phyloP scores from a whole-genome alignment of 2,888 invertebrate genomes.

The Campoplex nolae region DNA sequence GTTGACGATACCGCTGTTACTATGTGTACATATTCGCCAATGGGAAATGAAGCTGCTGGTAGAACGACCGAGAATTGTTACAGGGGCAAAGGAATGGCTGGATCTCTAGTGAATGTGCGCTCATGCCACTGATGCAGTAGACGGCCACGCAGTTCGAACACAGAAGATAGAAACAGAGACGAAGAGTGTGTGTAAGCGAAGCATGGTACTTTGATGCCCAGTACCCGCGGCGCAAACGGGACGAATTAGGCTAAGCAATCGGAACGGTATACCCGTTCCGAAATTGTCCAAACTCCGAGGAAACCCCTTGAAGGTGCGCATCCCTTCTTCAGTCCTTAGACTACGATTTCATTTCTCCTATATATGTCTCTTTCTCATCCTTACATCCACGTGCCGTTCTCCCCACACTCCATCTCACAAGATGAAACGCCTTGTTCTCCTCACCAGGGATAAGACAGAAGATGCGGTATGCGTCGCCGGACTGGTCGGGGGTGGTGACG shows the following conservation, averaged over 20 bases:
- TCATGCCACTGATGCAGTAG: constrained; percentile 52
- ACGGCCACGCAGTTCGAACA: constrained; percentile 38
- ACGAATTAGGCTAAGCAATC: constrained; percentile 84
- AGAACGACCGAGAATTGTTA: constrained; percentile 48
- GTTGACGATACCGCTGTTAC: constrained; percentile 50
- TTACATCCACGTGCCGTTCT: constrained; percentile 64
- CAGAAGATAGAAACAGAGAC: constrained; percentile 62
- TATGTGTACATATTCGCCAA: constrained; percentile 67
- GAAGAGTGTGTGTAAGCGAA: constrained; percentile 41
- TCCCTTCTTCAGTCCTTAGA: constrained; percentile 71
- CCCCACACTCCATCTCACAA: constrained; percentile 62
- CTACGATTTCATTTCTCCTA: constrained; percentile 62
- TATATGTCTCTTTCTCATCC: constrained; percentile 71
- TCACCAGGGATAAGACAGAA: constrained; percentile 64
- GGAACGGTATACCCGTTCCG: constrained; percentile 77
- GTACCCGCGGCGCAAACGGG: constrained; percentile 71
- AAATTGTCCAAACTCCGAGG: constrained; percentile 82
- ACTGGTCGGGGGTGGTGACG: constrained; percentile 55
- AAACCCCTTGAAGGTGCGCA: constrained; percentile 78
- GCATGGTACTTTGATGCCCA: constrained; percentile 73
- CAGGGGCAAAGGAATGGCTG: background rate
- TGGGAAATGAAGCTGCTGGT: constrained; percentile 56
- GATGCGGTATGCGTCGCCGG: constrained; percentile 64
- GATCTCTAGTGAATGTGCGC: constrained; percentile 27
- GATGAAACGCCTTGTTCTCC: constrained; percentile 80